Evolutionary conservation across 2,797 vertebrate species (phyloP).

Genomic region (Etheostoma nigrum): DNA sequence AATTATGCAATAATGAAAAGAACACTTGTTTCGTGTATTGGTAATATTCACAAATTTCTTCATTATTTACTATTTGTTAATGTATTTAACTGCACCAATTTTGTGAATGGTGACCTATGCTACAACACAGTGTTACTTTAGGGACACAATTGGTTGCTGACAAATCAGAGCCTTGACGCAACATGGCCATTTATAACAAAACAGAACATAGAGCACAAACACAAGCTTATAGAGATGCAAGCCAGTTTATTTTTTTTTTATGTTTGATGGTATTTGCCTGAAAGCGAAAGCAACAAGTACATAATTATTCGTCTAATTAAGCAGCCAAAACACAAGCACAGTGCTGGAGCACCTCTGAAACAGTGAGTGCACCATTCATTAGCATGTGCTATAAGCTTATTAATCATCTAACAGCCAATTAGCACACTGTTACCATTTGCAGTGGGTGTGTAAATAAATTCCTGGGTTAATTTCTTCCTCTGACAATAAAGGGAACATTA

Average conservation of each 20-base stretch:
- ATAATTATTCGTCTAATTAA: slow-evolving; percentile 99
- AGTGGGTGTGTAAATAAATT: slow-evolving; percentile 99
- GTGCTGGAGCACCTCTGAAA: slow-evolving; percentile 96
- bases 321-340: slow-evolving; percentile 96
- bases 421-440: slow-evolving; percentile 98
- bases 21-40: neutral
- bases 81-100: slow-evolving; percentile 14
- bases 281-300: slow-evolving; percentile 97
- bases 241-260: slow-evolving; percentile 92
- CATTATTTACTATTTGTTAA: slow-evolving; percentile 7
- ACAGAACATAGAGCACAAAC: slow-evolving; percentile 51
- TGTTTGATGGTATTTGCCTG: slow-evolving; percentile 97
- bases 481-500: slow-evolving; percentile 99
- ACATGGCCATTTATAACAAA: slow-evolving; percentile 37
- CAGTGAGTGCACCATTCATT: slow-evolving; percentile 94
- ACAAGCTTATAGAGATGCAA: slow-evolving; percentile 82
- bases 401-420: slow-evolving; percentile 99
- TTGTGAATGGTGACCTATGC: neutral
- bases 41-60: slow-evolving; percentile 1
- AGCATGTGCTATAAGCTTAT: slow-evolving; percentile 99
- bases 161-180: slow-evolving; percentile 10
- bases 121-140: slow-evolving; percentile 6
- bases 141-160: slow-evolving; percentile 11
- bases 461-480: slow-evolving; percentile 99
- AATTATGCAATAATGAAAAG: neutral